A percentile compares a stretch with the other conserved stretches of the same genome.
Conservation (phyloP, 1,140 invertebrate genomes). For the Macrobrachium rosenbergii region DNA sequence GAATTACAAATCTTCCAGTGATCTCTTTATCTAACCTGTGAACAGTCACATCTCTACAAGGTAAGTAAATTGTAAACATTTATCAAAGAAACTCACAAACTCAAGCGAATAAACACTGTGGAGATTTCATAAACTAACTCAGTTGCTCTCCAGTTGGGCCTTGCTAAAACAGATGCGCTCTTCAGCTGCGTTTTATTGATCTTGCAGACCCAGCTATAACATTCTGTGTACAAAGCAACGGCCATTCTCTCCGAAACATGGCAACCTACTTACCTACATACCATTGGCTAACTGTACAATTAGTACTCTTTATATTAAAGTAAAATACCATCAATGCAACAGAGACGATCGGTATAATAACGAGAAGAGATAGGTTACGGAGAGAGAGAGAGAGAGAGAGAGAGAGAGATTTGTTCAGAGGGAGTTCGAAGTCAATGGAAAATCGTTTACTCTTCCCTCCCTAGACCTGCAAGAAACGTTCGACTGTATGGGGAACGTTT, state of each 20-base stretch:
- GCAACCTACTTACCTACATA: background rate
- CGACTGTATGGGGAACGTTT: no score
- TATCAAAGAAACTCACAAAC: no score
- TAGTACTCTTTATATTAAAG: background rate
- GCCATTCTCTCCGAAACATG: background rate
- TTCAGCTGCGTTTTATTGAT: background rate
- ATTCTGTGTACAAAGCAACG: background rate
- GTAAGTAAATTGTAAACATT: no score
- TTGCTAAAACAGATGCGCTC: no score
- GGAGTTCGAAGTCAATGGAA: background rate
- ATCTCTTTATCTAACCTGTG: no score
- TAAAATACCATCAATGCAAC: background rate
- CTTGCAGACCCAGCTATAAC: background rate
- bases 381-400: slow-evolving; percentile 16
- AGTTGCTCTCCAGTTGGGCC: background rate
- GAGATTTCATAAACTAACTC: background rate
- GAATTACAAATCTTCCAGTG: no score
- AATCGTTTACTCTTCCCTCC: background rate
- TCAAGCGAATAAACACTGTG: background rate
- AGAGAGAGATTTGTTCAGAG: background rate
- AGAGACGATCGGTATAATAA: no score
- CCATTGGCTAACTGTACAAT: no score
- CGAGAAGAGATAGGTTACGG: no score
- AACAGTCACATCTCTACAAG: no score
- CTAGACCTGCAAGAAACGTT: no score